A percentile compares a stretch with the other conserved stretches of the same genome.
phyloP scores from a whole-genome alignment of 2,888 invertebrate species.

The Diaphora mendica region DNA sequence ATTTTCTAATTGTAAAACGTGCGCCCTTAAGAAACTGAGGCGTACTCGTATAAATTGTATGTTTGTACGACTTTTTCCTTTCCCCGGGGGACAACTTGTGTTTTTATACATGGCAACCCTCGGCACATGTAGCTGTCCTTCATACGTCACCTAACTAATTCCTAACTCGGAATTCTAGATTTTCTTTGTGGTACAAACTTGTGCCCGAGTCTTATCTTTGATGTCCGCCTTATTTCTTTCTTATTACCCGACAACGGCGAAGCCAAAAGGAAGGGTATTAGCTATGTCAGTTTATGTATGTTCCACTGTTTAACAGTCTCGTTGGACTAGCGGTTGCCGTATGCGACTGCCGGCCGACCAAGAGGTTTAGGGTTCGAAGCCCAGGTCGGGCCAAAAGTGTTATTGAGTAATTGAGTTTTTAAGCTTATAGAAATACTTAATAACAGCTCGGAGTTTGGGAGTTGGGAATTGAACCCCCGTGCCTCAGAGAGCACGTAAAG shows the following conservation, averaged over 20 bases:
- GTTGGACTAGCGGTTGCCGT: too few species aligned
- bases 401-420: too few species aligned
- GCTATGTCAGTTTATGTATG: too few species aligned
- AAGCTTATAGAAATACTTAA: too few species aligned
- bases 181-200: conserved; percentile 11
- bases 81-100: background rate
- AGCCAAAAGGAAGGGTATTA: too few species aligned
- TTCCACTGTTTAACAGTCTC: too few species aligned
- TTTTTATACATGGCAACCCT: background rate
- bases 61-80: background rate
- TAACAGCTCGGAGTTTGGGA: too few species aligned
- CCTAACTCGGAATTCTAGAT: conserved; percentile 25
- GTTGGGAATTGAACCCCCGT: too few species aligned
- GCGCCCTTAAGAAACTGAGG: conserved; percentile 3
- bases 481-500: too few species aligned
- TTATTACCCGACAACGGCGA: background rate
- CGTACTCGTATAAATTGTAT: background rate
- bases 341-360: too few species aligned
- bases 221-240: background rate
- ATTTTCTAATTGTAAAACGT: background rate
- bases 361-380: too few species aligned
- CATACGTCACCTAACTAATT: conserved; percentile 26
- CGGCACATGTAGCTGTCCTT: conserved; percentile 27
- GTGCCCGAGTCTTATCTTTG: background rate
- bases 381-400: too few species aligned